Base-by-base conservation (phyloP, 2,888 invertebrate species). In the Athripsodes cinereus region DNA sequence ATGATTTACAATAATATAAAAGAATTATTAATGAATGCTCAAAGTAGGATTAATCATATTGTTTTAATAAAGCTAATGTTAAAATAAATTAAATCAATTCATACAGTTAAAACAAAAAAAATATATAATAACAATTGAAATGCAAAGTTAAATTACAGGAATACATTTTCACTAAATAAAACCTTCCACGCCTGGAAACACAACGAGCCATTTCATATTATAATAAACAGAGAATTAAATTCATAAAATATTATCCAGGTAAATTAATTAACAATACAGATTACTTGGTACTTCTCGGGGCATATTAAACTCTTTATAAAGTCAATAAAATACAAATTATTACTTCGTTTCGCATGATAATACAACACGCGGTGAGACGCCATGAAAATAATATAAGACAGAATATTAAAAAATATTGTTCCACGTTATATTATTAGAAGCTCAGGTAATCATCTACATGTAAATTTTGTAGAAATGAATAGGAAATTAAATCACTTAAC, bases 301-400 rank as follows among this genome's bases (percentile, higher is more conserved):
- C n/a, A 40, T 40, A 40, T 40, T 40, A 40, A 40, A 40, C 40
- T 40, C n/a, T 40, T n/a, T 16, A 40, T n/a, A 40, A 40, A 40
- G 40, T 40, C n/a, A 40, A 40, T 40, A 40, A 40, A 40, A 40
- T 40, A 40, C 40, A 40, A 40, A 40, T 40, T 40, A 40, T 40
- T 40, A 40, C 40, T n/a, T 40, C 16, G n/a, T 40, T 8, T 13
- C 40, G 40, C 40, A 40, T 13, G 40, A 13, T 26, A 26, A 26
- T 26, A 26, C 26, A n/a, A n/a, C 26, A 10, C 26, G 26, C 5
- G 10, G 26, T 10, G 26, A 26, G 26, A 26, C 26, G 10, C 26
- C 26, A 6, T 10, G 10, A 26, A 26, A 26, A 26, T 26, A n/a
- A n/a, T n/a, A n/a, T n/a, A n/a, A n/a, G n/a, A n/a, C n/a, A n/a